Conservation (phyloP, 2,797 vertebrate species). For the Sebastes wilsoni region DNA sequence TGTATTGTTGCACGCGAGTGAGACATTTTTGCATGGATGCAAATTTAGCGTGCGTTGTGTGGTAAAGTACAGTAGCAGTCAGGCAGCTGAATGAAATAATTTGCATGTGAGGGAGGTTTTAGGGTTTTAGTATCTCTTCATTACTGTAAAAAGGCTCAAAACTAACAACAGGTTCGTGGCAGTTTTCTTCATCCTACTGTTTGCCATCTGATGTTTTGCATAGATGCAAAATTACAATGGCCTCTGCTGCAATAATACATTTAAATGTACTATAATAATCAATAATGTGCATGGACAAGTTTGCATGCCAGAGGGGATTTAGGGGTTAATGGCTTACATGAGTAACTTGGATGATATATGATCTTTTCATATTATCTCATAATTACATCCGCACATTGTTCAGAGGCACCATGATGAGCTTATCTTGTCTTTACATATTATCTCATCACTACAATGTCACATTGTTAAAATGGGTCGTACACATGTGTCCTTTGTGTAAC, state of each 20-base stretch:
- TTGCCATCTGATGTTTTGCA: conserved; percentile 23
- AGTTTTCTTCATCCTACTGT: not conserved
- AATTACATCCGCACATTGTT: not conserved
- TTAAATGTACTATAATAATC: conserved; percentile 33
- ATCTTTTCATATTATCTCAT: conserved; percentile 4
- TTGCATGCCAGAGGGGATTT: conserved; percentile 18
- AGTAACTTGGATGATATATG: not conserved
- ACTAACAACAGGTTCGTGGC: conserved; percentile 16
- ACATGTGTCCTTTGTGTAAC: conserved; percentile 11
- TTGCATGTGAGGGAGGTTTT: conserved; percentile 50
- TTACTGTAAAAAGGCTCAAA: not conserved
- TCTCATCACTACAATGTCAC: conserved; percentile 7
- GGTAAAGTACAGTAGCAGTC: conserved; percentile 28
- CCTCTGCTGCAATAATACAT: conserved; percentile 26
- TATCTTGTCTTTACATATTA: conserved; percentile 1
- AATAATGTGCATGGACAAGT: not conserved
- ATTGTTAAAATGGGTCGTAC: conserved; percentile 12
- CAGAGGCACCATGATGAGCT: not conserved
- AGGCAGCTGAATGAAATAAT: conserved; percentile 12
- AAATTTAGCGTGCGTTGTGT: conserved; percentile 23
- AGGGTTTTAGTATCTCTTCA: not conserved
- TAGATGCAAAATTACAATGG: conserved; percentile 21
- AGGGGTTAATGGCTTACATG: not conserved
- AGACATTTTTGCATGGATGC: conserved; percentile 77
- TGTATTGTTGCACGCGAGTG: conserved; percentile 61